These are phyloP conservation scores for Bubo bubo DNA, from an alignment of 2,113 vertebrate species.

Conservation along the genomic window DNA sequence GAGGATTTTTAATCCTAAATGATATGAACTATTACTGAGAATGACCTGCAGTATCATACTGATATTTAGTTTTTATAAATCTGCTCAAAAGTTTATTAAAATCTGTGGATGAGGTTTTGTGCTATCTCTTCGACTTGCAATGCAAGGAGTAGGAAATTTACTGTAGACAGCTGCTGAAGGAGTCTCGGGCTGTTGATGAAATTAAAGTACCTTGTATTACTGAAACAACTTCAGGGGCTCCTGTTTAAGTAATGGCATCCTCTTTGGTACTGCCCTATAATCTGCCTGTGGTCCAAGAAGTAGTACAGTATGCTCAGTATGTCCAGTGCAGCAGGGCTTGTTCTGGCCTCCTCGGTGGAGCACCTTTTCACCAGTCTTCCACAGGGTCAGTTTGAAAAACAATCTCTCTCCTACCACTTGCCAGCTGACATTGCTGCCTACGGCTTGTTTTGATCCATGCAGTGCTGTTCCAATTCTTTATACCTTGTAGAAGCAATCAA, in stretches of 20 bases:
- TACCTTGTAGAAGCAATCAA: not conserved
- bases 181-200: not conserved
- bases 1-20: not conserved
- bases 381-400: not conserved
- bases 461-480: not conserved
- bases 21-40: not conserved
- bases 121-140: not conserved
- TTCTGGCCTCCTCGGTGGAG: not conserved
- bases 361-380: not conserved
- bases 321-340: not conserved
- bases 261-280: not conserved
- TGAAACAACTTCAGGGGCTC: not conserved
- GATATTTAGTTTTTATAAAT: not conserved
- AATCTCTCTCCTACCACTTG: not conserved
- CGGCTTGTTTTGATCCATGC: not conserved
- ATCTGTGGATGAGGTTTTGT: not conserved
- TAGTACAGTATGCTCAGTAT: not conserved
- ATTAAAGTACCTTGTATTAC: not conserved
- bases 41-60: not conserved
- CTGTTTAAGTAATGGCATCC: not conserved
- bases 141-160: not conserved
- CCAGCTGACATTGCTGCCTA: not conserved
- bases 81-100: not conserved
- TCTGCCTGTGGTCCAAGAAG: not conserved
- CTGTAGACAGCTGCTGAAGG: not conserved